Evolutionary conservation across 2,797 vertebrate genomes (phyloP), one percentile per base, ranked within the genome.

Genomic region (Acipenser transmontanus): DNA sequence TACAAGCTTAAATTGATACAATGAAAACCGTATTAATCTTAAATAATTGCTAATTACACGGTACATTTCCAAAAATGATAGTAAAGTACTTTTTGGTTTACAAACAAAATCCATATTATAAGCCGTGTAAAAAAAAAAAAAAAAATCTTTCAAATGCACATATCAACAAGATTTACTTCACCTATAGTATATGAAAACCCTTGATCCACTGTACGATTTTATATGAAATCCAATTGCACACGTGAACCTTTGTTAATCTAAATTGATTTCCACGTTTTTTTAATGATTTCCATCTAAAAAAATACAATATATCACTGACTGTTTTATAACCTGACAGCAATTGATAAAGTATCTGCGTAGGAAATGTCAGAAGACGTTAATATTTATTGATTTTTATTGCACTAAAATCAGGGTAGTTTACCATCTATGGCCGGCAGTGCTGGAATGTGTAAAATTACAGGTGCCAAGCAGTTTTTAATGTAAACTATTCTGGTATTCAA

Each of bases 361-460:
- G 71, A 78, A 80, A 83, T 85, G 81, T 83, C 84, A 83, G 81
- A 78, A 85, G 85, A 89, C 83, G 86, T 87, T 88, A 88, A 87
- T 85, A 88, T 85, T 84, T 85, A 88, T 88, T 85, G 85, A 88
- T 87, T 85, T 80, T 84, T 81, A 76, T 82, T 82, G 78, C 0
- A 73, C 81, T 84, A 74, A 78, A 82, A 76, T 80, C 82, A 80
- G 67, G 80, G 83, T 82, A 79, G 80, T 82, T 84, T 84, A 78
- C 86, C 77, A 74, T 83, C 77, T 81, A 82, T 81, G 77, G 77
- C 79, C 77, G 81, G 77, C 73, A 84, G 79, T 81, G 79, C 70
- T 82, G 76, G 78, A 79, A 78, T 77, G 76, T 77, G 78, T 80
- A 81, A 82, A 80, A 81, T 49, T 82, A 78, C 75, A 76, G 77